Base-by-base conservation (phyloP, 2,888 invertebrate genomes). In the Melitaea athalia region DNA sequence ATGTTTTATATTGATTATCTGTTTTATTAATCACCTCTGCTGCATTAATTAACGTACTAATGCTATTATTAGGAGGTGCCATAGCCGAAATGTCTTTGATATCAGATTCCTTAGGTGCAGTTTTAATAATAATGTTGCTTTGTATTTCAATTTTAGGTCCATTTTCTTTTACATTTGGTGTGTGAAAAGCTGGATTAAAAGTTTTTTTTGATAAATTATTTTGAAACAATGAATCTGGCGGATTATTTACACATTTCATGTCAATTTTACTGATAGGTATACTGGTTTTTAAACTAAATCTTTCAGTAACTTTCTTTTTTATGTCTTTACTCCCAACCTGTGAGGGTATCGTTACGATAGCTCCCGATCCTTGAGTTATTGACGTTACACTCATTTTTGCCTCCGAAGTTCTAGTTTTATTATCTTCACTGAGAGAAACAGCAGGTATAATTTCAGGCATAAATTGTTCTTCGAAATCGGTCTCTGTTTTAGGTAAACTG, bases 221-320 rank as follows among this genome's bases (percentile, higher is more conserved):
- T 69, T 84, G 84, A 50, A 80, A 81, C 52, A 79, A 64, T 6
- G 76, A 67, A 15, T 88, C 87, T 7, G 87, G 78, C 43, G 81
- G 75, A 52, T 78, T 83, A 52, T 76, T 84, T 1, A 92, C 90
- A 73, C 88, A 89, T 78, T 91, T 92, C 83, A 92, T 86, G 73
- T 92, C 92, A 50, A 92, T 86, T 77, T 92, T 91, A 69, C 91
- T 91, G 60, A 92, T 92, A 5, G 93, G 93, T 74, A 93, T 93
- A 75, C 92, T 92, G 0, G 93, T 92, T 85, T 89, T 93, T 15
- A 93, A 77, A 72, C 92, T 92, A 62, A 88, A 91, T 61, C 89
- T 79, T 79, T 92, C 92, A 12, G 79, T 63, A 38, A 83, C 72
- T 78, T 91, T 92, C 77, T 86, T 86, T 79, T 85, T 88, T 1